phyloP scores from a whole-genome alignment of 2,113 vertebrate species.

The Oncorhynchus gorbuscha region DNA sequence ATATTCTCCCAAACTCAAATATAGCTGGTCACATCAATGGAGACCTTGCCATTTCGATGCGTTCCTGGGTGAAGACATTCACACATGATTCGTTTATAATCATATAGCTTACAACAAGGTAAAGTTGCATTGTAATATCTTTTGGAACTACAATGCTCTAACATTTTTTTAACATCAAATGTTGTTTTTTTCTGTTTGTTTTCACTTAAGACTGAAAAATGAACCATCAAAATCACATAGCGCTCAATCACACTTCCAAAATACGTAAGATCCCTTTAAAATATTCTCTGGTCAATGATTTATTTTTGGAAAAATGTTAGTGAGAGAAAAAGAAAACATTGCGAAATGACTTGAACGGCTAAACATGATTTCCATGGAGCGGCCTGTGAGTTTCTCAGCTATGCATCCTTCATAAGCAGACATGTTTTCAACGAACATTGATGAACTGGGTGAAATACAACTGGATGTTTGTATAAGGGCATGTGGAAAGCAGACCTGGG shows the following conservation, averaged over 20 bases:
- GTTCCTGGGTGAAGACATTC: slow-evolving; percentile 12
- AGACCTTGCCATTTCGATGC: slow-evolving; percentile 8
- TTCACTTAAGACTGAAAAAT: slow-evolving; percentile 13
- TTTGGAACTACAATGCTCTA: slow-evolving; percentile 13
- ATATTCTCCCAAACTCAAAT: slow-evolving; percentile 24
- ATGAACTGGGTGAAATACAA: too few species aligned
- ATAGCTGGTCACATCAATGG: slow-evolving; percentile 28
- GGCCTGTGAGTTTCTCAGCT: not conserved
- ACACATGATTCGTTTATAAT: slow-evolving; percentile 5
- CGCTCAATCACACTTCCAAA: slow-evolving; percentile 25
- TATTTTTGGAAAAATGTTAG: not conserved
- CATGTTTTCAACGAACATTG: too few species aligned
- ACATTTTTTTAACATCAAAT: slow-evolving; percentile 20
- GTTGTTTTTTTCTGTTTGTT: slow-evolving; percentile 31
- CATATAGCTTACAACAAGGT: slow-evolving; percentile 15
- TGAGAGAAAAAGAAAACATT: not conserved
- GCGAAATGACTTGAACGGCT: not conserved
- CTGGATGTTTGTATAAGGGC: too few species aligned
- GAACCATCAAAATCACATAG: slow-evolving; percentile 27
- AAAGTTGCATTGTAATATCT: slow-evolving; percentile 2
- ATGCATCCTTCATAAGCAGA: too few species aligned
- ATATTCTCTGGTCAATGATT: not conserved
- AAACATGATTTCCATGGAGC: not conserved
- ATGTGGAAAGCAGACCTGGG: too few species aligned
- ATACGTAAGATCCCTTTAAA: slow-evolving; percentile 47